Conservation (phyloP, 2,888 invertebrate species). For the Diarsia dahlii region DNA sequence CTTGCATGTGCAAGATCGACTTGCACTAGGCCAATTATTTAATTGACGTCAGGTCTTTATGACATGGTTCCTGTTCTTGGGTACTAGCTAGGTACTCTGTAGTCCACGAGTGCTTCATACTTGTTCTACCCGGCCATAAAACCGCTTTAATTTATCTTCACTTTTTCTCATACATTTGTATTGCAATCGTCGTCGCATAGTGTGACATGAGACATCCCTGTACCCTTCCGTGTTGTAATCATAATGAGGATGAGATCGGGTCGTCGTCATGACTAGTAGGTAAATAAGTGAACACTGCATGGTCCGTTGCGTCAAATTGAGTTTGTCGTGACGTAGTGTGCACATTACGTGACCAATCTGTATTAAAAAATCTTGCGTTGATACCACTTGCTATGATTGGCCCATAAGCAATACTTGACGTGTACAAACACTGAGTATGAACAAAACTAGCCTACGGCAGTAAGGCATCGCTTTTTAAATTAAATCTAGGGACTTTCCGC, state of each 20-base stretch:
- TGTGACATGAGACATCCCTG: neutral
- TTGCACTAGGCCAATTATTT: too few species aligned
- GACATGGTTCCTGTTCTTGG: slow-evolving; percentile 4
- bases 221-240: neutral
- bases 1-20: too few species aligned
- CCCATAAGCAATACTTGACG: slow-evolving; percentile 54
- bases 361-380: slow-evolving; percentile 60
- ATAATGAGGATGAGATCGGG: slow-evolving; percentile 9
- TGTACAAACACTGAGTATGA: slow-evolving; percentile 46
- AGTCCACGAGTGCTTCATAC: neutral
- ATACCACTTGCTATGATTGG: slow-evolving; percentile 61
- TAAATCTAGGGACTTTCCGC: neutral
- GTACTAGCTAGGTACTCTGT: neutral
- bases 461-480: neutral
- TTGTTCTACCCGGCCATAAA: neutral
- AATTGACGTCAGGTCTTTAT: slow-evolving; percentile 3
- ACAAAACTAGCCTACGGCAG: slow-evolving; percentile 30
- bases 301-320: slow-evolving; percentile 52
- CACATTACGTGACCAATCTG: slow-evolving; percentile 66
- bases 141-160: neutral
- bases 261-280: slow-evolving; percentile 21
- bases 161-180: neutral
- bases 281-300: slow-evolving; percentile 32
- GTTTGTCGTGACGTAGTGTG: slow-evolving; percentile 58
- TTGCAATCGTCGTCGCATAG: slow-evolving; percentile 1